Conservation (phyloP, 1,140 invertebrate species). For the Calliphora vicina region DNA sequence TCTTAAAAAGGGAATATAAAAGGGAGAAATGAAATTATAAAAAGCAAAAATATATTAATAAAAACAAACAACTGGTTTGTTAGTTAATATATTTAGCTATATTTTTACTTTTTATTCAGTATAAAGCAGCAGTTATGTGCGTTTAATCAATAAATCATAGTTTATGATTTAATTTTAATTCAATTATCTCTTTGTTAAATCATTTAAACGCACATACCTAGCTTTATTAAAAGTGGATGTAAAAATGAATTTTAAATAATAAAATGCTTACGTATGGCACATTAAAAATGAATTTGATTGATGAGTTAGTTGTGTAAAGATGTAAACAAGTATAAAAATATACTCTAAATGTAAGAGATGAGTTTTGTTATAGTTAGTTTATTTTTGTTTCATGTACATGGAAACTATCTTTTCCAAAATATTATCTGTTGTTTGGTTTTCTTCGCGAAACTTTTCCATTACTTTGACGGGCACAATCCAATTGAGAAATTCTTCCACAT, state of each 20-base stretch:
- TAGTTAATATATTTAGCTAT: too few relatives aligned
- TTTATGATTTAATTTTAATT: too few relatives aligned
- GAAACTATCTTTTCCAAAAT: conserved; percentile 70
- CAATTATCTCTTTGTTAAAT: too few relatives aligned
- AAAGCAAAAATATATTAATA: neutral
- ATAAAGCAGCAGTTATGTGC: too few relatives aligned
- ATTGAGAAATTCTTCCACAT: conserved; percentile 79
- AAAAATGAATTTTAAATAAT: neutral
- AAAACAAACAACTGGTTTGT: too few relatives aligned
- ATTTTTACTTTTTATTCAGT: too few relatives aligned
- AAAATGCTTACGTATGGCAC: conserved; percentile 24
- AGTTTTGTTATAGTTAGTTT: neutral
- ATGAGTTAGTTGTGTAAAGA: neutral
- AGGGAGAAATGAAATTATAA: neutral
- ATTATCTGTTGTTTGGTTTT: conserved; percentile 78
- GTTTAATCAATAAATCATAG: too few relatives aligned
- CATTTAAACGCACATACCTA: too few relatives aligned
- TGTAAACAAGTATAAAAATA: neutral
- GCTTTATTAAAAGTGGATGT: neutral
- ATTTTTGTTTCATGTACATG: conserved; percentile 61
- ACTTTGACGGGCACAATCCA: conserved; percentile 82
- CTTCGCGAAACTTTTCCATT: conserved; percentile 77
- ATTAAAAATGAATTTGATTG: neutral
- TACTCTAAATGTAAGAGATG: neutral
- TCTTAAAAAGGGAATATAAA: neutral